These are phyloP conservation scores for Axea sp. DNA, from an alignment of 2,888 invertebrate species.

Conservation along the genomic window DNA sequence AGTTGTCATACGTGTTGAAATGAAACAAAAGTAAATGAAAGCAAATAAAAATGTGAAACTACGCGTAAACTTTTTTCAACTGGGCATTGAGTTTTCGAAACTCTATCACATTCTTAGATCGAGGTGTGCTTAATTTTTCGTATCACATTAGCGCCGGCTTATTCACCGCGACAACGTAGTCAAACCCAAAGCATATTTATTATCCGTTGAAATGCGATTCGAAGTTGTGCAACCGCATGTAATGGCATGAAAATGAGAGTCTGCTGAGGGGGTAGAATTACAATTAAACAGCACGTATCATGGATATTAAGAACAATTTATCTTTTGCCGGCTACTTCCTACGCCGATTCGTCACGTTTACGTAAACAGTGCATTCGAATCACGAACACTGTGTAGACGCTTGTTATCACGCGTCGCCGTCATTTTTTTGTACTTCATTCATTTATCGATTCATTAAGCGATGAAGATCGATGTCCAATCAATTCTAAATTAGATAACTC, in stretches of 20 bases:
- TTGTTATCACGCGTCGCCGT: conserved; percentile 20
- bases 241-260: conserved; percentile 17
- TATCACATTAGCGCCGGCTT: background rate
- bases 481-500: too few relatives aligned
- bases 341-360: conserved; percentile 38
- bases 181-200: background rate
- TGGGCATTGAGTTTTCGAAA: too few relatives aligned
- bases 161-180: conserved; percentile 19
- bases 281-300: conserved; percentile 43
- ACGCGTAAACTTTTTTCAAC: too few relatives aligned
- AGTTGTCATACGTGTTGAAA: too few relatives aligned
- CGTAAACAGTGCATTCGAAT: conserved; percentile 17
- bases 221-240: conserved; percentile 14
- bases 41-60: too few relatives aligned
- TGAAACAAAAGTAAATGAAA: too few relatives aligned
- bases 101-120: background rate
- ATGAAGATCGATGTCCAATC: too few relatives aligned
- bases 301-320: conserved; percentile 37
- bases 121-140: background rate
- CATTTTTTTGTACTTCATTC: conserved; percentile 15
- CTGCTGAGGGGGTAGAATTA: conserved; percentile 25
- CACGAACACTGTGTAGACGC: conserved; percentile 13
- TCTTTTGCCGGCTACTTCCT: conserved; percentile 30
- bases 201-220: conserved; percentile 19
- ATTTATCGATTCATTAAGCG: conserved; percentile 14